These are phyloP conservation scores for Heterodera schachtii DNA, from an alignment of 1,140 invertebrate genomes.

Conservation along the genomic window DNA sequence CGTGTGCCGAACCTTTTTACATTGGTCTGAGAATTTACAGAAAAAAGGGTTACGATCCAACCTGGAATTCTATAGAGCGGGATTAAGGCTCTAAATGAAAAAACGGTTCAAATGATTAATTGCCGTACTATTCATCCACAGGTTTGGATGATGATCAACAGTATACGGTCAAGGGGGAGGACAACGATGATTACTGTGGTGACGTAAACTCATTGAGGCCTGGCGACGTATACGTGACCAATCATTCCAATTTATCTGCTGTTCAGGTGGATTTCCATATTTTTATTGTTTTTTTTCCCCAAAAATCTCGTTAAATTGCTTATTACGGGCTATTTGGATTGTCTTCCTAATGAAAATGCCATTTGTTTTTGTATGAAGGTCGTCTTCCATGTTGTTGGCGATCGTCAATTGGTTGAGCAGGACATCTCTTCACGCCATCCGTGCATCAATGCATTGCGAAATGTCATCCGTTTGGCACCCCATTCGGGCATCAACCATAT, in stretches of 20 bases:
- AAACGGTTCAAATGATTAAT: no score
- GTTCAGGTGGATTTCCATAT: no score
- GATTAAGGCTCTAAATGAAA: no score
- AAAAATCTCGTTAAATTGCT: no score
- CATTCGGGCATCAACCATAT: slow-evolving; percentile 88
- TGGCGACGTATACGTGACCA: slow-evolving; percentile 90
- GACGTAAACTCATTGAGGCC: slow-evolving; percentile 70
- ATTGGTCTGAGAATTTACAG: no score
- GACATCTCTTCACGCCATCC: slow-evolving; percentile 94
- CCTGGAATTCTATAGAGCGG: no score
- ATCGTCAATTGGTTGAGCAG: slow-evolving; percentile 58
- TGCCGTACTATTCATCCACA: no score
- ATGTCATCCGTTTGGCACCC: slow-evolving; percentile 90
- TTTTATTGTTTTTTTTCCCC: no score
- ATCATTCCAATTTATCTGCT: slow-evolving; percentile 83
- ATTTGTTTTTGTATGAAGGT: slow-evolving; percentile 72
- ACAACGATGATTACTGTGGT: background rate
- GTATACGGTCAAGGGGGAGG: background rate
- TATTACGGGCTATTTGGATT: no score
- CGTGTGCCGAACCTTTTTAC: no score
- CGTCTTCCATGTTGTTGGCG: slow-evolving; percentile 85
- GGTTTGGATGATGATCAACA: slow-evolving; percentile 2
- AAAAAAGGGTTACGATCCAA: no score
- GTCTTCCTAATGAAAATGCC: no score
- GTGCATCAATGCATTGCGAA: slow-evolving; percentile 88